A percentile compares a stretch with the other conserved stretches of the same genome.
phyloP scores from a whole-genome alignment of 2,113 vertebrate genomes.

The Colinus virginianus region DNA sequence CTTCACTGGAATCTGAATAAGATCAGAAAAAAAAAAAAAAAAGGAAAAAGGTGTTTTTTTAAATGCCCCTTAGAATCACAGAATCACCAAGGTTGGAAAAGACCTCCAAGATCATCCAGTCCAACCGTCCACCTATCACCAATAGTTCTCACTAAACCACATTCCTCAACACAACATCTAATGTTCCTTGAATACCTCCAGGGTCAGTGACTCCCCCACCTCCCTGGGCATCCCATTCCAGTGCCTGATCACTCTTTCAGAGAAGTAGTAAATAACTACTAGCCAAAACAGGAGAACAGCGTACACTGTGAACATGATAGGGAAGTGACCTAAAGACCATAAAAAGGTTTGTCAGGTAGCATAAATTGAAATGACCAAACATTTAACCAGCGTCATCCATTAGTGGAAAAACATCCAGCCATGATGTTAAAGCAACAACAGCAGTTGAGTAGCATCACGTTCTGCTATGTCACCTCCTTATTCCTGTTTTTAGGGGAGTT shows the following conservation, averaged over 20 bases:
- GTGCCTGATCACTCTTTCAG: too few relatives aligned
- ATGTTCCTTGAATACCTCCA: too few relatives aligned
- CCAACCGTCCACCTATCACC: too few relatives aligned
- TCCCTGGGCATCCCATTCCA: too few relatives aligned
- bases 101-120: too few relatives aligned
- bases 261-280: background rate
- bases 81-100: too few relatives aligned
- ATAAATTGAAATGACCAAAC: background rate
- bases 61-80: background rate
- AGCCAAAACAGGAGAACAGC: background rate
- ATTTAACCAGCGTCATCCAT: background rate
- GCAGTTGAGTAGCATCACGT: background rate
- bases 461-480: background rate
- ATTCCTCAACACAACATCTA: too few relatives aligned
- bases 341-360: background rate
- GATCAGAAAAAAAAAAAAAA: background rate
- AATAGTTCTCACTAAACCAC: too few relatives aligned
- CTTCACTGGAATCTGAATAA: background rate
- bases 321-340: background rate
- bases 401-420: background rate
- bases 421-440: background rate
- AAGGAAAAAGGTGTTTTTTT: background rate
- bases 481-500: background rate
- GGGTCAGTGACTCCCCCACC: too few relatives aligned
- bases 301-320: background rate